phyloP scores from a whole-genome alignment of 1,140 invertebrate genomes.

The Tribolium madens region DNA sequence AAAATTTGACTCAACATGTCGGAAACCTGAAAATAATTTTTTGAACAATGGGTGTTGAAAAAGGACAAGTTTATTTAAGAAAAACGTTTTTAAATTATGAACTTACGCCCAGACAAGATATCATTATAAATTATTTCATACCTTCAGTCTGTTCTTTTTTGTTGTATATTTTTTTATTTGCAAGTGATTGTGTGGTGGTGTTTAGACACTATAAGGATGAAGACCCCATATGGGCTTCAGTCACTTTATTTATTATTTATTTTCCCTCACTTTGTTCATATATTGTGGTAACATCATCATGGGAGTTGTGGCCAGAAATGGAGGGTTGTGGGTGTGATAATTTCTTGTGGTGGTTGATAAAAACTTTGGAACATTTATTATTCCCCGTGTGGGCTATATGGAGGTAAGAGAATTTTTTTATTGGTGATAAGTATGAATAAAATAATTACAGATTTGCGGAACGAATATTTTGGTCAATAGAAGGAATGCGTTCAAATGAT shows the following conservation, averaged over 20 bases:
- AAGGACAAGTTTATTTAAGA: background rate
- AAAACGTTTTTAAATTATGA: slow-evolving; percentile 58
- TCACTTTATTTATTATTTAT: slow-evolving; percentile 68
- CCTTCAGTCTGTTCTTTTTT: slow-evolving; percentile 65
- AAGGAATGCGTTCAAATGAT: slow-evolving; percentile 71
- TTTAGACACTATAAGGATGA: slow-evolving; percentile 67
- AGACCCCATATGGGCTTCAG: slow-evolving; percentile 66
- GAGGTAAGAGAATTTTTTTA: slow-evolving; percentile 70
- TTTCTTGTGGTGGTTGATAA: slow-evolving; percentile 70
- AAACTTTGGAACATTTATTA: slow-evolving; percentile 70
- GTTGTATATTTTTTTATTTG: slow-evolving; percentile 67
- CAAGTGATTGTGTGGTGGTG: slow-evolving; percentile 67
- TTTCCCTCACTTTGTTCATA: slow-evolving; percentile 68
- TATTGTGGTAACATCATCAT: slow-evolving; percentile 67
- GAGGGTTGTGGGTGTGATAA: slow-evolving; percentile 56
- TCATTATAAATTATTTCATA: slow-evolving; percentile 66
- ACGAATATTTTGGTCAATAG: slow-evolving; percentile 78
- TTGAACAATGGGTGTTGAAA: slow-evolving; percentile 11
- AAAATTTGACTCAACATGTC: background rate
- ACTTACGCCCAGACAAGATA: slow-evolving; percentile 66
- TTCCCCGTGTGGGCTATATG: slow-evolving; percentile 78
- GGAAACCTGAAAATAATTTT: background rate
- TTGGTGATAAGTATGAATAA: slow-evolving; percentile 8
- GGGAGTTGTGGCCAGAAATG: slow-evolving; percentile 68
- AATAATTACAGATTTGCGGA: slow-evolving; percentile 70